Evolutionary conservation across 1,140 invertebrate species (phyloP).

Genomic region (Triops cancriformis): DNA sequence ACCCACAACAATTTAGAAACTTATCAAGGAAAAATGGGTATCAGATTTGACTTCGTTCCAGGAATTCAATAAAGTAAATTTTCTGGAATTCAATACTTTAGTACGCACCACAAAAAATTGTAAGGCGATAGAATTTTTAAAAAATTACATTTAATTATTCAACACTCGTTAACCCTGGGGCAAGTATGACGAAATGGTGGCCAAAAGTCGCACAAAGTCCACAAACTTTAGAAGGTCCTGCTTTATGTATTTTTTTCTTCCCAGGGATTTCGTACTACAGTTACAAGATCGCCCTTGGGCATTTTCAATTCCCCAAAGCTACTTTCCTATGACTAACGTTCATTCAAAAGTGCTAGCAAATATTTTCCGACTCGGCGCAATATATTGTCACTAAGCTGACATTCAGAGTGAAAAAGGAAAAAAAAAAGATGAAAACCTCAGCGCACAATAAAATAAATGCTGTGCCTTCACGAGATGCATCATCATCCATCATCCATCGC

Average conservation of each 20-base stretch:
- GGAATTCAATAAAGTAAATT: background rate
- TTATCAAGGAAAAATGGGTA: no score
- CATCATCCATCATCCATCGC: slow-evolving; percentile 5
- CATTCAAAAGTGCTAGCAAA: slow-evolving; percentile 1
- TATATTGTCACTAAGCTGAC: background rate
- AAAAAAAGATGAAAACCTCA: background rate
- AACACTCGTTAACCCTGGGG: no score
- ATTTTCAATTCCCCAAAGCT: background rate
- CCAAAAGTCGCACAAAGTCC: no score
- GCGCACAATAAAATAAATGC: background rate
- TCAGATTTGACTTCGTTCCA: no score
- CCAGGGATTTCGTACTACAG: background rate
- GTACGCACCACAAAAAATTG: no score
- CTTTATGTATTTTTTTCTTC: background rate
- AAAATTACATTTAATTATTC: no score
- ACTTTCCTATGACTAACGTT: background rate
- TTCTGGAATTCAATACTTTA: background rate
- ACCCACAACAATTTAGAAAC: no score
- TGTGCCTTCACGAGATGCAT: background rate
- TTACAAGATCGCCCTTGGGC: background rate
- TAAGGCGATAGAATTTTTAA: no score
- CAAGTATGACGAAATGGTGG: no score
- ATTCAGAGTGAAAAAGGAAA: background rate
- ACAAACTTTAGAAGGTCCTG: no score
- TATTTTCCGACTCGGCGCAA: background rate